A percentile compares a stretch with the other conserved stretches of the same genome.
phyloP scores from a whole-genome alignment of 2,888 invertebrate species.

The Aporophyla lueneburgensis region DNA sequence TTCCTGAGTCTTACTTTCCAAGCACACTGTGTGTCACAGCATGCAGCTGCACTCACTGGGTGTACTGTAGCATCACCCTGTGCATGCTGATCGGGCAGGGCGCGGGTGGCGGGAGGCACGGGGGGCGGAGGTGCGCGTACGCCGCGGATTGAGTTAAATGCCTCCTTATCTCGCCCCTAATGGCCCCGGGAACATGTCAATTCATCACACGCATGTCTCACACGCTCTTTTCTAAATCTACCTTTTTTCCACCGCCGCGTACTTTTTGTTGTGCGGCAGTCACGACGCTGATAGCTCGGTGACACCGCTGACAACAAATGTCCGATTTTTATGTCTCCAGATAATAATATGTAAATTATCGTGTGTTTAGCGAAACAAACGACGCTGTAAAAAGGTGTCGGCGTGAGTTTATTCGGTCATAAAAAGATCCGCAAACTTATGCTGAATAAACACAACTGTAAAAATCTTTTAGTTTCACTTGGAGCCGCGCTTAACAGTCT shows the following conservation, averaged over 20 bases:
- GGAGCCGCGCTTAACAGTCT: conserved; percentile 43
- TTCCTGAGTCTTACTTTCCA: not conserved
- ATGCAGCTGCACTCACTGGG: not conserved
- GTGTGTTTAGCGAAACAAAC: conserved; percentile 76
- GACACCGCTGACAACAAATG: conserved; percentile 69
- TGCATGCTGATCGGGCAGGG: conserved; percentile 18
- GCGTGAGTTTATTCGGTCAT: conserved; percentile 67
- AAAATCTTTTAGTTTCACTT: conserved; percentile 68
- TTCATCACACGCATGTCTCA: conserved; percentile 87
- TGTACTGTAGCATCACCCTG: conserved; percentile 50
- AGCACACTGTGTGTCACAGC: not conserved
- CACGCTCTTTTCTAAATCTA: conserved; percentile 76
- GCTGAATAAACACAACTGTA: conserved; percentile 66
- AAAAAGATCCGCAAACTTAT: conserved; percentile 69
- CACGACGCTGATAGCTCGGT: conserved; percentile 74
- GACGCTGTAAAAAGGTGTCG: conserved; percentile 73
- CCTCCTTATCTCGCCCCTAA: conserved; percentile 87
- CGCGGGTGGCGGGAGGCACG: conserved; percentile 19
- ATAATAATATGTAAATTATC: conserved; percentile 77
- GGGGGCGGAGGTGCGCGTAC: conserved; percentile 69
- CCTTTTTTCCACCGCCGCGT: conserved; percentile 69
- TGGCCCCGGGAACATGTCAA: conserved; percentile 89
- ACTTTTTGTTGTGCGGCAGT: conserved; percentile 56
- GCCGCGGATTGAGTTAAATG: conserved; percentile 88
- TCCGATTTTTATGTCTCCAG: conserved; percentile 74